A percentile compares a stretch with the other conserved stretches of the same genome.
phyloP scores from a whole-genome alignment of 2,797 vertebrate genomes.

The Hozukius guyotensis region DNA sequence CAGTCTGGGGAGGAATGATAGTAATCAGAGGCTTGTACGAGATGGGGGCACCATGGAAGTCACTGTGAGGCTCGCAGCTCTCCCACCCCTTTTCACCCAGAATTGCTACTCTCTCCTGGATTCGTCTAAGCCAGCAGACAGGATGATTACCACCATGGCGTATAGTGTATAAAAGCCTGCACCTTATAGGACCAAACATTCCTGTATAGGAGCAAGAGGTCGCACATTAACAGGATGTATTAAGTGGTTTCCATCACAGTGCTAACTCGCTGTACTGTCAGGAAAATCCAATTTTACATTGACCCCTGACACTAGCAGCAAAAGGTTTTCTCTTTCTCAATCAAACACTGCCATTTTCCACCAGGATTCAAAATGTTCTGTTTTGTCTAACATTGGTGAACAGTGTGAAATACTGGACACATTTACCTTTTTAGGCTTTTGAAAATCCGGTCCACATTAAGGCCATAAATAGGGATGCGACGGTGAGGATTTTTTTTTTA shows the following conservation, averaged over 20 bases:
- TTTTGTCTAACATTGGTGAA: not conserved
- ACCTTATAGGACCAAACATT: slow-evolving; percentile 33
- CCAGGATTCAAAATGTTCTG: not conserved
- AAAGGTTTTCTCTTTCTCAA: not conserved
- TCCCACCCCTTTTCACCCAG: slow-evolving; percentile 69
- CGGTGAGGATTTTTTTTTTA: too few species aligned
- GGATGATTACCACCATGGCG: slow-evolving; percentile 76
- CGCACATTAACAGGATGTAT: not conserved
- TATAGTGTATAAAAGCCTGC: slow-evolving; percentile 43
- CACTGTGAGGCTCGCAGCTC: slow-evolving; percentile 55
- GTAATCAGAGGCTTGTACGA: slow-evolving; percentile 76
- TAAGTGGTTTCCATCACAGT: not conserved
- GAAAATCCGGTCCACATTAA: not conserved
- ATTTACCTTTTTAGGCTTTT: not conserved
- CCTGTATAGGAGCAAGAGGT: not conserved
- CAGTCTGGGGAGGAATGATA: slow-evolving; percentile 75
- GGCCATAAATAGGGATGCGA: not conserved
- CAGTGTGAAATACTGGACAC: not conserved
- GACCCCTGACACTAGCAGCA: not conserved
- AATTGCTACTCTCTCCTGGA: slow-evolving; percentile 75
- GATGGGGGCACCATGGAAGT: slow-evolving; percentile 53
- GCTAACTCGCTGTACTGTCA: not conserved
- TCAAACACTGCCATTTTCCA: not conserved
- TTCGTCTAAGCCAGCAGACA: slow-evolving; percentile 67
- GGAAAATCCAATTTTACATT: not conserved